Evolutionary conservation across 2,888 invertebrate genomes (phyloP).

Genomic region (Chrysomela aeneicollis): DNA sequence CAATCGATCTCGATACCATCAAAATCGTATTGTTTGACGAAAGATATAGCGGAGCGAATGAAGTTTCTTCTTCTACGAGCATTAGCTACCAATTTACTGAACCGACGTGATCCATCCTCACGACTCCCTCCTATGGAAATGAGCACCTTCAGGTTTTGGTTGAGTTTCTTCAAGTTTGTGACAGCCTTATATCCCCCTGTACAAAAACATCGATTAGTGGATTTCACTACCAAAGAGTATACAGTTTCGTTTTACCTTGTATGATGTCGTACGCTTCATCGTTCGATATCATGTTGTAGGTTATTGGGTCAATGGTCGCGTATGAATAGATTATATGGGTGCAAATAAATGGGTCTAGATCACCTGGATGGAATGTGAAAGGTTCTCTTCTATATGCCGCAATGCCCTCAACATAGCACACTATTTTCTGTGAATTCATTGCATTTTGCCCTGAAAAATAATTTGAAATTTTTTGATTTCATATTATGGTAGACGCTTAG

Average conservation of each 20-base stretch:
- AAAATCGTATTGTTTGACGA: conserved; percentile 74
- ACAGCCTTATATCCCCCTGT: conserved; percentile 77
- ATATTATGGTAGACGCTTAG: too few species aligned
- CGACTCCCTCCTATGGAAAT: conserved; percentile 77
- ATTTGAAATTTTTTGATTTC: too few species aligned
- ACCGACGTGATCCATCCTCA: conserved; percentile 69
- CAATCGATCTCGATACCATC: conserved; percentile 86
- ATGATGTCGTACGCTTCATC: conserved; percentile 77
- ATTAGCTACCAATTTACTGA: conserved; percentile 70
- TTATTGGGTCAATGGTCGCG: conserved; percentile 74
- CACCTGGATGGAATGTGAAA: conserved; percentile 69
- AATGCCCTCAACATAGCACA: conserved; percentile 76
- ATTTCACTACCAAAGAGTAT: neutral
- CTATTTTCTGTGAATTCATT: conserved; percentile 58
- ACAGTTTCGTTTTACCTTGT: conserved; percentile 67
- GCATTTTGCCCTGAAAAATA: conserved; percentile 21
- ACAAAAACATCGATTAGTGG: conserved; percentile 5
- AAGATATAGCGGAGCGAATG: conserved; percentile 70
- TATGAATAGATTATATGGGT: conserved; percentile 79
- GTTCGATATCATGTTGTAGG: conserved; percentile 68
- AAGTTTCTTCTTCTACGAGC: conserved; percentile 66
- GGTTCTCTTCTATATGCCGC: conserved; percentile 74
- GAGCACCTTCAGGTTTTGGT: conserved; percentile 73
- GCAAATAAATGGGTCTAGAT: conserved; percentile 72
- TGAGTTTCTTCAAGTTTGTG: conserved; percentile 71